A percentile compares a stretch with the other conserved stretches of the same genome.
Evolutionary conservation across 2,888 invertebrate species (phyloP).

Genomic region (Syrphus vitripennis): DNA sequence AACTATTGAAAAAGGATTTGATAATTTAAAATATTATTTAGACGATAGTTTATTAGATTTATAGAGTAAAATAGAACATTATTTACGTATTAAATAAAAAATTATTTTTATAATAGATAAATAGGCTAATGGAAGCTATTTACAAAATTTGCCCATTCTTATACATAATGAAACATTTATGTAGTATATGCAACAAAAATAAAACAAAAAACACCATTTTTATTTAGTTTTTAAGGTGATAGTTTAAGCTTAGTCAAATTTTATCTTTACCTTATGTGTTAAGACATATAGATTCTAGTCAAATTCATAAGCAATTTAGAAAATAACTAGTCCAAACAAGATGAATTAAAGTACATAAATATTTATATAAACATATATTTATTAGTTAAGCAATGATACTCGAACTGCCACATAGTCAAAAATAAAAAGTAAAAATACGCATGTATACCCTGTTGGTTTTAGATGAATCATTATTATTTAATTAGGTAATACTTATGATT

Average conservation of each 20-base stretch:
- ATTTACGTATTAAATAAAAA: constrained; percentile 13
- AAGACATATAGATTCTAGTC: not conserved
- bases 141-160: constrained; percentile 11
- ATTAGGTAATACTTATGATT: not conserved
- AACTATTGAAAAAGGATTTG: constrained; percentile 12
- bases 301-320: constrained; percentile 25
- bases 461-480: not conserved
- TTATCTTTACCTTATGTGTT: not conserved
- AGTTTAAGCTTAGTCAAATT: constrained; percentile 23
- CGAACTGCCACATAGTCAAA: constrained; percentile 35
- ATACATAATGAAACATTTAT: not conserved
- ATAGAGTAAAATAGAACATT: not conserved
- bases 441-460: constrained; percentile 26
- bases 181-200: not conserved
- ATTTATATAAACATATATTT: not conserved
- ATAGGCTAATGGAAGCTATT: constrained; percentile 3
- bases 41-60: constrained; percentile 21
- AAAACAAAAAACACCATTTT: constrained; percentile 1
- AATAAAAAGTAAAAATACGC: not conserved
- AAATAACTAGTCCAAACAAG: constrained; percentile 15
- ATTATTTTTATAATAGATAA: constrained; percentile 59
- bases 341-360: not conserved
- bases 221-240: constrained; percentile 23
- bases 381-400: constrained; percentile 39
- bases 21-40: constrained; percentile 2